phyloP scores from a whole-genome alignment of 2,113 vertebrate genomes.

The Strigops habroptila region DNA sequence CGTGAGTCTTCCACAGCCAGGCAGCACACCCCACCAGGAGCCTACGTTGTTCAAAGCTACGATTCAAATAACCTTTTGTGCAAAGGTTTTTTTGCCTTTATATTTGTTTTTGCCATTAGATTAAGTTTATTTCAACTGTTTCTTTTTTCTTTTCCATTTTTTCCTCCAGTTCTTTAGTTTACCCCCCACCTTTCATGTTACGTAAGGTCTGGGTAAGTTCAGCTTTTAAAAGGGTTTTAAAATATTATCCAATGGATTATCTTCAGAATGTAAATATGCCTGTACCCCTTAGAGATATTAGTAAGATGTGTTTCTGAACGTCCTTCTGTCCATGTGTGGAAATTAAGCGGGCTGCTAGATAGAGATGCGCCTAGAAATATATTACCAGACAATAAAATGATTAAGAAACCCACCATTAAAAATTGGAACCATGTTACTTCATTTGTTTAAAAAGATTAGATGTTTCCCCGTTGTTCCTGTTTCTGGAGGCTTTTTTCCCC shows the following conservation, averaged over 20 bases:
- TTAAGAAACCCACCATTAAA: slow-evolving; percentile 43
- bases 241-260: neutral
- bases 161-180: neutral
- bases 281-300: neutral
- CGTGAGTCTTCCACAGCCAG: neutral
- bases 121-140: slow-evolving; percentile 22
- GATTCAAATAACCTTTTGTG: slow-evolving; percentile 39
- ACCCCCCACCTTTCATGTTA: neutral
- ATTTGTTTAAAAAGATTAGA: slow-evolving; percentile 58
- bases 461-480: slow-evolving; percentile 45
- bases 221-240: neutral
- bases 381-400: slow-evolving; percentile 38
- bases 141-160: neutral
- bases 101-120: slow-evolving; percentile 45
- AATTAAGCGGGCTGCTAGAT: neutral
- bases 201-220: neutral
- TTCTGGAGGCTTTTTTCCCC: slow-evolving; percentile 8
- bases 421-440: slow-evolving; percentile 45
- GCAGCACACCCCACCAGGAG: neutral
- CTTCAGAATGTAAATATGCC: neutral
- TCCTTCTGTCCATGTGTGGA: neutral
- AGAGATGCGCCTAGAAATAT: neutral
- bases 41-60: neutral
- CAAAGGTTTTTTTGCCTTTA: slow-evolving; percentile 59
- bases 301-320: neutral